phyloP scores from a whole-genome alignment of 2,797 vertebrate genomes.

The Microctenopoma steveboyesi region DNA sequence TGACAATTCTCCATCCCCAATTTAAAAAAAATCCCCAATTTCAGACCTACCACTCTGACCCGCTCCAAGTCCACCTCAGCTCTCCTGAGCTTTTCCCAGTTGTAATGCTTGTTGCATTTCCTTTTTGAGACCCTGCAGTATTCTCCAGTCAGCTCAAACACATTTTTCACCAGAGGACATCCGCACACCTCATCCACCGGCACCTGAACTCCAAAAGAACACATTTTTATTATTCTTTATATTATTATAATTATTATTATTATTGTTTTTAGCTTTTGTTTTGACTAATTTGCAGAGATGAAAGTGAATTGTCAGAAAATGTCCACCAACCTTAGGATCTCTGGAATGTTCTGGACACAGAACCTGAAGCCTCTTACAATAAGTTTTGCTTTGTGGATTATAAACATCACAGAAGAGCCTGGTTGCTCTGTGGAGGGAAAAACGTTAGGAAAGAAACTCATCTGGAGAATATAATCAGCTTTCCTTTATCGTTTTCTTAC shows the following conservation, averaged over 20 bases:
- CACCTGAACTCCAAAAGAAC: constrained; percentile 74
- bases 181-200: constrained; percentile 93
- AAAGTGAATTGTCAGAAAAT: background rate
- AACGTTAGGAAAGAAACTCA: background rate
- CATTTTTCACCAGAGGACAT: constrained; percentile 93
- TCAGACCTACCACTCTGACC: constrained; percentile 89
- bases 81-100: constrained; percentile 95
- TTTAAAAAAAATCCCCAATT: background rate
- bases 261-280: background rate
- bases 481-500: constrained; percentile 74
- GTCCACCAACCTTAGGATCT: constrained; percentile 88
- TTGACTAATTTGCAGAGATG: background rate
- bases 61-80: constrained; percentile 96
- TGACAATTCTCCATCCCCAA: too few relatives aligned
- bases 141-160: constrained; percentile 93
- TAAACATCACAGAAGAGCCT: constrained; percentile 96
- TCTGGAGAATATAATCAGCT: background rate
- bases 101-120: constrained; percentile 95
- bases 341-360: constrained; percentile 94
- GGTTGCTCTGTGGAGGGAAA: constrained; percentile 85
- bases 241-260: too few relatives aligned
- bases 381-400: constrained; percentile 96
- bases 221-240: too few relatives aligned
- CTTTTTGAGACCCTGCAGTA: constrained; percentile 94
- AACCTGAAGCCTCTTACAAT: constrained; percentile 95